These are phyloP conservation scores for Auanema sp. DNA, from an alignment of 2,888 invertebrate genomes.

Conservation along the genomic window DNA sequence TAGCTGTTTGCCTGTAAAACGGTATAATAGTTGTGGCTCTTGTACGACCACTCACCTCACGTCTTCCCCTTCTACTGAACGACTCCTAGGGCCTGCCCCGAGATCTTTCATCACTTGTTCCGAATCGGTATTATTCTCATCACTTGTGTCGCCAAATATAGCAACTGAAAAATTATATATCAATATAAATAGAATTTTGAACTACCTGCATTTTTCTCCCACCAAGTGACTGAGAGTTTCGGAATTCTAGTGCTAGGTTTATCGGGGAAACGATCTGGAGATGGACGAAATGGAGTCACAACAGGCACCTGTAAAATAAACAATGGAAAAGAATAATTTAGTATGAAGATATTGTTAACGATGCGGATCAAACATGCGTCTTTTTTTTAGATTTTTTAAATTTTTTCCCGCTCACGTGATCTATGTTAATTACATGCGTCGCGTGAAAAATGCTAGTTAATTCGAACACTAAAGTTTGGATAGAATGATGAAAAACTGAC, in stretches of 20 bases:
- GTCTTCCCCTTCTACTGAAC: conserved; percentile 4
- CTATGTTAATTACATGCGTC: neutral
- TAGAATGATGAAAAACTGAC: conserved; percentile 2
- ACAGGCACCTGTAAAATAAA: conserved; percentile 34
- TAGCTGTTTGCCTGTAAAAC: conserved; percentile 45
- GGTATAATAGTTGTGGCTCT: conserved; percentile 12
- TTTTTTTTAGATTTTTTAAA: neutral
- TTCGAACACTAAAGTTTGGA: neutral
- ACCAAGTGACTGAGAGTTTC: conserved; percentile 60
- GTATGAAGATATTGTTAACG: neutral
- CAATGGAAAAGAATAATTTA: neutral
- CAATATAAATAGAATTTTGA: neutral
- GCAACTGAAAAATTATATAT: conserved; percentile 43
- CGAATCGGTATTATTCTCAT: conserved; percentile 57
- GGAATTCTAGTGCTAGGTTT: conserved; percentile 43
- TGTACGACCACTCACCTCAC: neutral
- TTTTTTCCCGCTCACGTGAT: neutral
- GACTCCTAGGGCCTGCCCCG: conserved; percentile 24
- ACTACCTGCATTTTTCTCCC: conserved; percentile 60
- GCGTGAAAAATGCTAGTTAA: neutral
- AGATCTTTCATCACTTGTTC: conserved; percentile 47
- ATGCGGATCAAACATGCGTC: conserved; percentile 3
- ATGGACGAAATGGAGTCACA: conserved; percentile 36
- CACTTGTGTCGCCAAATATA: conserved; percentile 61
- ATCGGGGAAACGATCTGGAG: conserved; percentile 49